Evolutionary conservation across 2,797 vertebrate species (phyloP).

Genomic region (Urocyon cinereoargenteus): DNA sequence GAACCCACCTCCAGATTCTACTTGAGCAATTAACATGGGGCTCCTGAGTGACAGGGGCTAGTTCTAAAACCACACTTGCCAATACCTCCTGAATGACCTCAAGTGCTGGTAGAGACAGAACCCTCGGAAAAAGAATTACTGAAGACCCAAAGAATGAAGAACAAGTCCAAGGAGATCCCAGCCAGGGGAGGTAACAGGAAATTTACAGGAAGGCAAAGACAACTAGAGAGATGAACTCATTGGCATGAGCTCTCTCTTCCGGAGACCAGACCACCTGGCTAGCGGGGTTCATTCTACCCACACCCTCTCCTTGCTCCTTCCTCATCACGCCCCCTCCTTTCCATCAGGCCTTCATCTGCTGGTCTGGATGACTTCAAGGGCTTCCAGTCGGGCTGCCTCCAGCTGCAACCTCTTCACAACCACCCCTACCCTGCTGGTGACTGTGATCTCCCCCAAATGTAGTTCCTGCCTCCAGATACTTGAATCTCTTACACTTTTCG

Average conservation of each 20-base stretch:
- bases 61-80: background rate
- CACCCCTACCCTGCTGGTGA: accelerated
- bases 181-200: background rate
- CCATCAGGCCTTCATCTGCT: background rate
- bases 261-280: background rate
- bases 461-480: background rate
- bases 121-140: background rate
- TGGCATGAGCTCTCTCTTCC: background rate
- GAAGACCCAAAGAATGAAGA: background rate
- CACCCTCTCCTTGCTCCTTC: background rate
- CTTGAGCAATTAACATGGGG: background rate
- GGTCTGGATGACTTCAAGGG: background rate
- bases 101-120: background rate
- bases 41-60: background rate
- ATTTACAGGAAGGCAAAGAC: no score
- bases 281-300: background rate
- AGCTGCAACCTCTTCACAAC: background rate
- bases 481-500: background rate
- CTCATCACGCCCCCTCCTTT: background rate
- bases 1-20: background rate
- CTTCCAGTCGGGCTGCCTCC: background rate
- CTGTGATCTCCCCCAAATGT: background rate
- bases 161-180: background rate
- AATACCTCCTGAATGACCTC: background rate
- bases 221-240: background rate